Conservation (phyloP, 2,888 invertebrate genomes). For the Drosophila pseudotakahashii region DNA sequence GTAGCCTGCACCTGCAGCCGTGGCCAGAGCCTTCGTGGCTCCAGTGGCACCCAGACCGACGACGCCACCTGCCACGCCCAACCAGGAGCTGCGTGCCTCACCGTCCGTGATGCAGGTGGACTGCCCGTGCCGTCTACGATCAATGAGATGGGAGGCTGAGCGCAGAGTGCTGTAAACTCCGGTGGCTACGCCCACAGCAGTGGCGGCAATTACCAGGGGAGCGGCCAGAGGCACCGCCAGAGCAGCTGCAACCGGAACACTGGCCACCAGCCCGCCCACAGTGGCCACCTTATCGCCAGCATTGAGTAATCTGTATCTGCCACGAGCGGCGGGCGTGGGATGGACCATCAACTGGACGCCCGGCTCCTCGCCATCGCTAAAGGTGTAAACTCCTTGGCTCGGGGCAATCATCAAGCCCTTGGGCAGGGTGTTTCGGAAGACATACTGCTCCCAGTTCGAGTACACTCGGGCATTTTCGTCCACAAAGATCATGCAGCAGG, state of each 20-base stretch:
- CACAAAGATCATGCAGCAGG: constrained; percentile 80
- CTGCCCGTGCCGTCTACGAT: constrained; percentile 72
- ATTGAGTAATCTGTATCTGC: constrained; percentile 43
- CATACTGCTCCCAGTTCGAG: constrained; percentile 83
- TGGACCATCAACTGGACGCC: constrained; percentile 64
- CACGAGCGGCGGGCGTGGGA: constrained; percentile 64
- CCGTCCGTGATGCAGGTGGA: constrained; percentile 57
- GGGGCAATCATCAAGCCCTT: constrained; percentile 84
- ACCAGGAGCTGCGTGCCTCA: constrained; percentile 75
- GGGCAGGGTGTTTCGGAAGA: constrained; percentile 84
- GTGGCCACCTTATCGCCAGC: constrained; percentile 66
- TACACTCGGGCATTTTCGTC: constrained; percentile 84
- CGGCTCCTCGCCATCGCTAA: constrained; percentile 32
- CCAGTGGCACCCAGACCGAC: constrained; percentile 64
- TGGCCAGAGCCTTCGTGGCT: constrained; percentile 59
- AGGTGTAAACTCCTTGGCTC: constrained; percentile 80
- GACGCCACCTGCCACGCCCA: constrained; percentile 74
- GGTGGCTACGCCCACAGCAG: constrained; percentile 57
- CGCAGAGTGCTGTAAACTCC: constrained; percentile 68
- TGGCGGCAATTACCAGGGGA: constrained; percentile 61
- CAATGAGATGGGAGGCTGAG: constrained; percentile 58
- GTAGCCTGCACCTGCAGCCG: constrained; percentile 44
- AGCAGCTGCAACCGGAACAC: constrained; percentile 57
- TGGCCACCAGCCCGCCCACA: constrained; percentile 66
- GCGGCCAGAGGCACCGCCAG: constrained; percentile 61